Evolutionary conservation across 2,888 invertebrate species (phyloP), one percentile per base, ranked within the genome.

Genomic region (Drosophila pseudotalamancana): DNA sequence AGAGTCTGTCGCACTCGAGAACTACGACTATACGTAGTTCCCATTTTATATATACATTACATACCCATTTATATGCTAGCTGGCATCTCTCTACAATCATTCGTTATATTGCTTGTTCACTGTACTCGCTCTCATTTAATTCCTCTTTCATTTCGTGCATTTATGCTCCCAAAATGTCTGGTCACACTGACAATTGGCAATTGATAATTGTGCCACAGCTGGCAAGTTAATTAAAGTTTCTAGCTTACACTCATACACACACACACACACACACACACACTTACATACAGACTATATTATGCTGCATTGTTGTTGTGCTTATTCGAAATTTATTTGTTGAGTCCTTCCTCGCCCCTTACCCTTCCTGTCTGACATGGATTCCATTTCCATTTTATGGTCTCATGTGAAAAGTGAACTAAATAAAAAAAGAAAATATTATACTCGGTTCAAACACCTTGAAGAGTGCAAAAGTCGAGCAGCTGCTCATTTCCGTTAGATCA

Each of bases 171-270:
- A 14, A 12, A 27, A 32, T 23, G 31, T 29, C 57, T 66, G 57
- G 49, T 51, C 34, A 21, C 25, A 43, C 37, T 32, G 37, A 54
- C 42, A 29, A 8, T 31, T 45, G 11, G 37, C 42, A 29, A 8
- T 31, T 45, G 11, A 42, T 39, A 39, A 63, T 48, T 65, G 51
- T 40, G 53, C 23, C 53, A 55, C 50, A 59, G 66, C 54, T 72
- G 81, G 61, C 69, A 72, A 54, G 66, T 72, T 77, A 80, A 84
- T 80, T 69, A 80, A 75, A 79, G 61, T 61, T 46, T 49, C 29
- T n/a, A 45, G 46, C 57, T 51, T 54, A 59, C 40, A 40, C 9
- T 12, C 14, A 9, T n/a, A 51, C 35, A 14, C 6, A 12, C 11
- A 6, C 9, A 29, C 19, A 14, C 6, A 21, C 23, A 35, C 25